Percentiles rank a stretch among this genome's conserved stretches.
Evolutionary conservation across 2,113 vertebrate species (phyloP).

Genomic region (Pongo abelii): DNA sequence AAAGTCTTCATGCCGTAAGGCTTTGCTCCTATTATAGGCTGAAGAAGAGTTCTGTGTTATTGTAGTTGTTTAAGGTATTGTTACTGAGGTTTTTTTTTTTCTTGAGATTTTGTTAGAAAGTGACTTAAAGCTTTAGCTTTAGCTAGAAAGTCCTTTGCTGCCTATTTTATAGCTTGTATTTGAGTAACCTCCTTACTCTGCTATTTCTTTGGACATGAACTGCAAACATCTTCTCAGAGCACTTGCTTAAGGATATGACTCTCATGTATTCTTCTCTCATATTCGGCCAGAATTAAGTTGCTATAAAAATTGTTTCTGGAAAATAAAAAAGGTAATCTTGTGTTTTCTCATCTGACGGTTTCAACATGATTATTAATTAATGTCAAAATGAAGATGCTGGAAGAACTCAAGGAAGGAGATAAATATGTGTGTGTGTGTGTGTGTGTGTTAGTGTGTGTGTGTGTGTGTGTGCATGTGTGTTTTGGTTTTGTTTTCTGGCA

Average conservation of each 20-base stretch:
- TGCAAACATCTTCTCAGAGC: not conserved
- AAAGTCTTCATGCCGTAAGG: not conserved
- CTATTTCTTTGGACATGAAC: not conserved
- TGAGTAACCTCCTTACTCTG: not conserved
- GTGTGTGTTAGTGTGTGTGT: not conserved
- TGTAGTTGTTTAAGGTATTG: not conserved
- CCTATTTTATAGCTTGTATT: not conserved
- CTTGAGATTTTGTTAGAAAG: not conserved
- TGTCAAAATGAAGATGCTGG: not conserved
- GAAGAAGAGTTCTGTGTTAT: not conserved
- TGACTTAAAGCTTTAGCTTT: not conserved
- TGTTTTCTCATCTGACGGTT: not conserved
- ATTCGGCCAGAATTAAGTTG: not conserved
- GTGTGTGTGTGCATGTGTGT: not conserved
- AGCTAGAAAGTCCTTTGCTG: not conserved
- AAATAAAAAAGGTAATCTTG: not conserved
- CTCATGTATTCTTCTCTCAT: not conserved
- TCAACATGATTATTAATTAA: not conserved
- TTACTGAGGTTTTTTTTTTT: not conserved
- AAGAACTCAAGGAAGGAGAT: not conserved
- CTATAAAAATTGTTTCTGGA: not conserved
- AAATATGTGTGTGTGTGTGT: too few species aligned
- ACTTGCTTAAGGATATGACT: not conserved
- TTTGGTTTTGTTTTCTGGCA: not conserved
- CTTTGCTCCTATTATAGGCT: not conserved